These are phyloP conservation scores for Clupea harengus DNA, from an alignment of 2,113 vertebrate species.

Conservation along the genomic window DNA sequence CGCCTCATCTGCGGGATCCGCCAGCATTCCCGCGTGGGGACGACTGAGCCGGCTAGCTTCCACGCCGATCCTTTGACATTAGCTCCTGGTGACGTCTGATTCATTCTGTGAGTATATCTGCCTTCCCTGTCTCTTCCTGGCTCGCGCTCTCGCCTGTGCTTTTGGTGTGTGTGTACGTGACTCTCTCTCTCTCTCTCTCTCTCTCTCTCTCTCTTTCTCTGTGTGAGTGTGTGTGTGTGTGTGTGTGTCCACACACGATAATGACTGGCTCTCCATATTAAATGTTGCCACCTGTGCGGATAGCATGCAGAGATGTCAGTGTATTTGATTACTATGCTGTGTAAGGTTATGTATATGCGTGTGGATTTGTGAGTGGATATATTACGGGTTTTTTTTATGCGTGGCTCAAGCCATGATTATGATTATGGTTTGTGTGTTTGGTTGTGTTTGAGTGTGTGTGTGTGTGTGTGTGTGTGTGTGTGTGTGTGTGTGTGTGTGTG, in stretches of 20 bases:
- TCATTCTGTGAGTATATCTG: conserved; percentile 68
- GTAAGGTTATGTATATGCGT: conserved; percentile 39
- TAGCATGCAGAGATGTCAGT: conserved; percentile 24
- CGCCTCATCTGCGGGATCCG: conserved; percentile 38
- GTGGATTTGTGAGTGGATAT: conserved; percentile 18
- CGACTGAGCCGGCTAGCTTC: conserved; percentile 53
- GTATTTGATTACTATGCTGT: conserved; percentile 13
- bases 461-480: too few species aligned
- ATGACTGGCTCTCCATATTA: conserved; percentile 34
- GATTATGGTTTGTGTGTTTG: background rate
- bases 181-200: conserved; percentile 38
- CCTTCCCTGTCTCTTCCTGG: conserved; percentile 31
- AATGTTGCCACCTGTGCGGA: conserved; percentile 31
- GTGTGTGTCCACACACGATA: background rate
- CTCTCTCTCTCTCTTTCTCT: background rate
- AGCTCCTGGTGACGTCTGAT: conserved; percentile 62
- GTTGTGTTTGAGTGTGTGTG: too few species aligned
- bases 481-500: too few species aligned
- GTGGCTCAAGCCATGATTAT: background rate
- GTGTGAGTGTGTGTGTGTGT: conserved; percentile 38
- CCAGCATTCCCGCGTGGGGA: conserved; percentile 34
- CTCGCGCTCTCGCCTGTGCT: conserved; percentile 19
- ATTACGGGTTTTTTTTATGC: background rate
- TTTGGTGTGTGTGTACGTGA: conserved; percentile 38
- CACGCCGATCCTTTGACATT: conserved; percentile 54